phyloP scores from a whole-genome alignment of 2,797 vertebrate genomes.

The Falco biarmicus region DNA sequence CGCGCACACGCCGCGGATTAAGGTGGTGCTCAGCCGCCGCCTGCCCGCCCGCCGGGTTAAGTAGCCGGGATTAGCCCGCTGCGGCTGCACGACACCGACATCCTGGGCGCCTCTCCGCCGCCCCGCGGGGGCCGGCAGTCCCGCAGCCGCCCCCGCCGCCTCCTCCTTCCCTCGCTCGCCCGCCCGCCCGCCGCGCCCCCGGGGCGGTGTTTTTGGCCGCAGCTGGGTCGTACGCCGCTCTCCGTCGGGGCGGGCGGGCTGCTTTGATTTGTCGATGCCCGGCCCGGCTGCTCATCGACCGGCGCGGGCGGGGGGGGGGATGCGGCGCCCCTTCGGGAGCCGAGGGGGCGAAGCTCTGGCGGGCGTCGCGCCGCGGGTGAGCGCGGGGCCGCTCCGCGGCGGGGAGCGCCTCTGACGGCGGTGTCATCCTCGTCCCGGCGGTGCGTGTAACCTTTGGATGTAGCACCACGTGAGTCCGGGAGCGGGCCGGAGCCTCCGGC shows the following conservation, averaged over 20 bases:
- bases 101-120: background rate
- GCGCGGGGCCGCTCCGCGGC: background rate
- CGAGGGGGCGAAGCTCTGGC: background rate
- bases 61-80: conserved; percentile 49
- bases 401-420: background rate
- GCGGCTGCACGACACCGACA: conserved; percentile 26
- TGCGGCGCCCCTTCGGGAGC: background rate
- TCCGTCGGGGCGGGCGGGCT: background rate
- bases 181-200: background rate
- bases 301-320: background rate
- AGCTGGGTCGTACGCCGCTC: background rate
- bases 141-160: background rate
- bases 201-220: conserved; percentile 22
- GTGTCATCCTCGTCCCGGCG: background rate
- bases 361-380: background rate
- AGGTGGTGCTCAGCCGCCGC: conserved; percentile 15
- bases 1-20: conserved; percentile 13
- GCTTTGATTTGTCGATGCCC: conserved; percentile 24
- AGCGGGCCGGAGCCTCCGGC: conserved; percentile 16
- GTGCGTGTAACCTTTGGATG: conserved; percentile 62
- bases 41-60: conserved; percentile 2
- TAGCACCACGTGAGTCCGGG: conserved; percentile 54
- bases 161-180: background rate
- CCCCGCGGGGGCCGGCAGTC: background rate
- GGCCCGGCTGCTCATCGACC: background rate